These are phyloP conservation scores for Porites lutea DNA, from an alignment of 64 coral and sea anemone genomes.

Conservation along the genomic window DNA sequence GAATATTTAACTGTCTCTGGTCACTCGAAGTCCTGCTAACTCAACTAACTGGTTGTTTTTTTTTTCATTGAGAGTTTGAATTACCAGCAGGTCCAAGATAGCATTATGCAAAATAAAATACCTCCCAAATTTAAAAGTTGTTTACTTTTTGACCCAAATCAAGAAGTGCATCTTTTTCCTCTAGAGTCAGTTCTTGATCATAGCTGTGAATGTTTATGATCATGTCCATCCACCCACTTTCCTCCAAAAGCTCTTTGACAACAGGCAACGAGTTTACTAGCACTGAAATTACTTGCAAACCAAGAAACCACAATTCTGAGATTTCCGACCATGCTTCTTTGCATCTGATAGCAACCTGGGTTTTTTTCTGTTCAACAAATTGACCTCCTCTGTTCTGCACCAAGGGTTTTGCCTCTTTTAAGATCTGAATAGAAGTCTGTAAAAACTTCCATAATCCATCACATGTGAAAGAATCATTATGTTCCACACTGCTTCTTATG, in stretches of 20 bases:
- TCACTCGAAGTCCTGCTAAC: no score
- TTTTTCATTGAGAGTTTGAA: background rate
- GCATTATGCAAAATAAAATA: background rate
- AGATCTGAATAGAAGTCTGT: constrained; percentile 25
- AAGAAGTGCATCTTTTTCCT: background rate
- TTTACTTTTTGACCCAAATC: background rate
- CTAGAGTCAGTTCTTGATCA: background rate
- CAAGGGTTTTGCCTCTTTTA: constrained; percentile 33
- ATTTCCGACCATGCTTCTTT: constrained; percentile 58
- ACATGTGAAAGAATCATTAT: background rate
- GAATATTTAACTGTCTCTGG: no score
- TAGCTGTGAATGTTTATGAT: background rate
- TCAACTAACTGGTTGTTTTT: background rate
- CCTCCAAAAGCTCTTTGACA: constrained; percentile 44
- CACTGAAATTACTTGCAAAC: constrained; percentile 67
- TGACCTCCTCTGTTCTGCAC: background rate
- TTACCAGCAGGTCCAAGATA: no score
- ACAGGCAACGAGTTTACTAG: background rate
- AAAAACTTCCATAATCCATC: constrained; percentile 40
- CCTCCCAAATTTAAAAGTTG: background rate
- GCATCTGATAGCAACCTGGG: background rate
- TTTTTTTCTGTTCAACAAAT: background rate
- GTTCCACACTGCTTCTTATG: constrained; percentile 1
- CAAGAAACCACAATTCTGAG: constrained; percentile 89
- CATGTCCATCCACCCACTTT: constrained; percentile 25